Conservation (phyloP, 2,113 vertebrate species). For the Eptesicus fuscus region DNA sequence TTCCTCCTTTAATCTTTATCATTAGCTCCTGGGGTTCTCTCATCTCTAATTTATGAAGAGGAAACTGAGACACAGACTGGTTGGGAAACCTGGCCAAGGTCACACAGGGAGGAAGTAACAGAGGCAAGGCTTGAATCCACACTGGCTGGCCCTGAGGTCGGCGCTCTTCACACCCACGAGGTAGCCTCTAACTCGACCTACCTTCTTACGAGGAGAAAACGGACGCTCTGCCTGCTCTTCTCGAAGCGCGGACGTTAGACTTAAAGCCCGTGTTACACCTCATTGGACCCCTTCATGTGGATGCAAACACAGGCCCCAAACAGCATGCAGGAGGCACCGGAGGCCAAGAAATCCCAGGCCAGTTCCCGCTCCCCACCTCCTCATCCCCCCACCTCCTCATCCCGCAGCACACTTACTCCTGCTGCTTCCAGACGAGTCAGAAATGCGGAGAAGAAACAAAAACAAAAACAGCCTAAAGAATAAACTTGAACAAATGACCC, state of each 20-base stretch:
- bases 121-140: background rate
- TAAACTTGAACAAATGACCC: background rate
- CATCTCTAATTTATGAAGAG: background rate
- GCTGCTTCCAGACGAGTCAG: background rate
- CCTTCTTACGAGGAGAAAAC: background rate
- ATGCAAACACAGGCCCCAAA: background rate
- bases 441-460: background rate
- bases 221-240: background rate
- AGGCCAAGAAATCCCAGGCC: background rate
- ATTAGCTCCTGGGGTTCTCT: background rate
- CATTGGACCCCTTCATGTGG: background rate
- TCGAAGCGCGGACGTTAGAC: background rate
- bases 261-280: background rate
- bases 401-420: background rate
- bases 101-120: background rate
- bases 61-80: background rate
- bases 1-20: background rate
- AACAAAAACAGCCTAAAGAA: background rate
- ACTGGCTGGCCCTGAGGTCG: background rate
- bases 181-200: background rate
- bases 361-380: background rate
- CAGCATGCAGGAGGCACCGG: background rate
- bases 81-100: background rate
- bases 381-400: background rate
- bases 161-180: fast-evolving